Conservation (phyloP, 2,888 invertebrate species). For the Danaus chrysippus region DNA sequence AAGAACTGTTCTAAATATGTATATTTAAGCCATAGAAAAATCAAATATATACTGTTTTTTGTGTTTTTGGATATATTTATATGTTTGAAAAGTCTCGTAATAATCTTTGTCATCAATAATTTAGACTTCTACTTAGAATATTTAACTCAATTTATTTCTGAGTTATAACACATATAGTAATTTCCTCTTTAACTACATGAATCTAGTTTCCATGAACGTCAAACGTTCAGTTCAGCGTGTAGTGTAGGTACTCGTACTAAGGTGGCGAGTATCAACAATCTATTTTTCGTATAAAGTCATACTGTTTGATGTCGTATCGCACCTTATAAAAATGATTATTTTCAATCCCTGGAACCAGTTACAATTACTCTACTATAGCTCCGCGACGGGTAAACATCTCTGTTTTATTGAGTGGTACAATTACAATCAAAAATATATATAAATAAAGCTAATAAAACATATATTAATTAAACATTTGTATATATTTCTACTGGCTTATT, state of each 20-base stretch:
- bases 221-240: neutral
- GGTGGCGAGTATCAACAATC: slow-evolving; percentile 1
- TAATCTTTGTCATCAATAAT: too few relatives aligned
- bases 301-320: slow-evolving; percentile 64
- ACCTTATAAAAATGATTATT: slow-evolving; percentile 63
- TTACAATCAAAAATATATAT: slow-evolving; percentile 16
- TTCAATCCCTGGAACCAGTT: slow-evolving; percentile 62
- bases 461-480: too few relatives aligned
- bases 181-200: too few relatives aligned
- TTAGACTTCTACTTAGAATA: too few relatives aligned
- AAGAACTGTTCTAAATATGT: too few relatives aligned
- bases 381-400: slow-evolving; percentile 55
- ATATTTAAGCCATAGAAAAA: too few relatives aligned
- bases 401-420: slow-evolving; percentile 50
- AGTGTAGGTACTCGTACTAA: neutral
- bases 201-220: neutral
- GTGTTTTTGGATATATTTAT: too few relatives aligned
- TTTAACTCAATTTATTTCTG: too few relatives aligned
- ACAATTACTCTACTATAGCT: slow-evolving; percentile 64
- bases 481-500: too few relatives aligned
- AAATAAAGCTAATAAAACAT: neutral
- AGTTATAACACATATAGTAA: too few relatives aligned
- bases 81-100: too few relatives aligned
- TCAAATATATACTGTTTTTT: too few relatives aligned
- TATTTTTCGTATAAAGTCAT: slow-evolving; percentile 25